Conservation (phyloP, 2,888 invertebrate genomes). For the Parelbella ahira region DNA sequence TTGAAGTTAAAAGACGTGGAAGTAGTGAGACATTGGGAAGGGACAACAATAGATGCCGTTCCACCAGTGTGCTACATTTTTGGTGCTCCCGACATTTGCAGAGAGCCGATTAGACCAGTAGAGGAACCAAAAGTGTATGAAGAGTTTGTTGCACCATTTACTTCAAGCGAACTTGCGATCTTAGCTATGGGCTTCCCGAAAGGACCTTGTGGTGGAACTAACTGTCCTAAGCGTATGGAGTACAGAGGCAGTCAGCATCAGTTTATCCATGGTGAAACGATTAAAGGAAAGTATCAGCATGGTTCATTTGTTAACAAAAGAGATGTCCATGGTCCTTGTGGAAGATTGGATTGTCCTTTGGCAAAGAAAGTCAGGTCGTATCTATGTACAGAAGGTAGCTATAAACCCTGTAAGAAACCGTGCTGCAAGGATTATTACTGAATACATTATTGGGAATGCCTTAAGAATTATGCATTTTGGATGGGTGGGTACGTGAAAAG, state of each 20-base stretch:
- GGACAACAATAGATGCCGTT: constrained; percentile 59
- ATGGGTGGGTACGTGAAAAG: no score
- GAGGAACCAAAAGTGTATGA: constrained; percentile 54
- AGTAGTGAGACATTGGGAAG: constrained; percentile 72
- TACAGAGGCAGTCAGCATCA: constrained; percentile 69
- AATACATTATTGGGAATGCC: constrained; percentile 20
- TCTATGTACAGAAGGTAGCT: constrained; percentile 61
- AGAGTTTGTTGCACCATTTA: constrained; percentile 65
- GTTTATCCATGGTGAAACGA: constrained; percentile 61
- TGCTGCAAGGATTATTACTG: constrained; percentile 64
- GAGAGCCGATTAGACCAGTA: constrained; percentile 55
- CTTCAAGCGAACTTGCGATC: constrained; percentile 61
- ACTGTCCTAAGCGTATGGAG: constrained; percentile 69
- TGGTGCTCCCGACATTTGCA: constrained; percentile 64
- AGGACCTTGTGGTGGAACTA: constrained; percentile 74
- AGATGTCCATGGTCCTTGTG: constrained; percentile 72
- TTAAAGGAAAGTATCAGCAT: constrained; percentile 65
- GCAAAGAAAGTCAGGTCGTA: constrained; percentile 64
- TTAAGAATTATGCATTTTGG: no score
- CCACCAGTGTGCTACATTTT: constrained; percentile 69
- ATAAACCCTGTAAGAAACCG: constrained; percentile 67
- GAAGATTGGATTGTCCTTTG: constrained; percentile 68
- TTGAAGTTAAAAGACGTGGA: constrained; percentile 66
- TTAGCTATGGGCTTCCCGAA: constrained; percentile 75
- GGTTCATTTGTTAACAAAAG: constrained; percentile 70